phyloP scores from a whole-genome alignment of 2,888 invertebrate genomes.

The Cecidostiba fungosa region DNA sequence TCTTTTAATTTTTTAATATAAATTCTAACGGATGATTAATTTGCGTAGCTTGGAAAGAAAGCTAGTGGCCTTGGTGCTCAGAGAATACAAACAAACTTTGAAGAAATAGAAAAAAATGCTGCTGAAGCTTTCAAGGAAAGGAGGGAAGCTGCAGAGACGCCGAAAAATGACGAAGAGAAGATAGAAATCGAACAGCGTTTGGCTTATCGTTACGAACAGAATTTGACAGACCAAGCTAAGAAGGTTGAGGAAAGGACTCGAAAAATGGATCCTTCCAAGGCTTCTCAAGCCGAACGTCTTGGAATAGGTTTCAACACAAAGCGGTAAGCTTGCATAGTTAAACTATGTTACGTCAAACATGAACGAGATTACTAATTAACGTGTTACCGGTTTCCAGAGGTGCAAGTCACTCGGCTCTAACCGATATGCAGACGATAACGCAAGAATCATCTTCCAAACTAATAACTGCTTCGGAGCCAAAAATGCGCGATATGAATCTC shows the following conservation, averaged over 20 bases:
- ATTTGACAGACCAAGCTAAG: conserved; percentile 86
- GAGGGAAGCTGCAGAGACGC: conserved; percentile 72
- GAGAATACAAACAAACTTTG: conserved; percentile 96
- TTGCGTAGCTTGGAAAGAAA: conserved; percentile 91
- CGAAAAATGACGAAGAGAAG: conserved; percentile 81
- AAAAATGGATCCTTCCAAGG: conserved; percentile 90
- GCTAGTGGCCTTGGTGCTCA: conserved; percentile 95
- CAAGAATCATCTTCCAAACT: conserved; percentile 85
- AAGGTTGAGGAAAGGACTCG: conserved; percentile 88
- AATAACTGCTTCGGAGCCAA: conserved; percentile 72
- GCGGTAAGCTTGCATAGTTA: conserved; percentile 77
- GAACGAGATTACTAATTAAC: conserved; percentile 67
- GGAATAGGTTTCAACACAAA: conserved; percentile 92
- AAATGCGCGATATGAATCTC: conserved; percentile 69
- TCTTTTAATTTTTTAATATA: background rate
- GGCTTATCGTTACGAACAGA: conserved; percentile 86
- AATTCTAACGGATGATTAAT: conserved; percentile 9
- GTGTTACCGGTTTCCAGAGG: conserved; percentile 80
- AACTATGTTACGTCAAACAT: background rate
- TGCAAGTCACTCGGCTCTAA: conserved; percentile 92
- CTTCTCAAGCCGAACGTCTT: conserved; percentile 93
- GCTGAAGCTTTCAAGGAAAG: conserved; percentile 84
- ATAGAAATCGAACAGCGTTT: conserved; percentile 87
- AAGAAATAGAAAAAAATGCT: conserved; percentile 95
- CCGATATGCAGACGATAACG: conserved; percentile 95